Evolutionary conservation across 2,113 vertebrate species (phyloP).

Genomic region (Pelusios castaneus): DNA sequence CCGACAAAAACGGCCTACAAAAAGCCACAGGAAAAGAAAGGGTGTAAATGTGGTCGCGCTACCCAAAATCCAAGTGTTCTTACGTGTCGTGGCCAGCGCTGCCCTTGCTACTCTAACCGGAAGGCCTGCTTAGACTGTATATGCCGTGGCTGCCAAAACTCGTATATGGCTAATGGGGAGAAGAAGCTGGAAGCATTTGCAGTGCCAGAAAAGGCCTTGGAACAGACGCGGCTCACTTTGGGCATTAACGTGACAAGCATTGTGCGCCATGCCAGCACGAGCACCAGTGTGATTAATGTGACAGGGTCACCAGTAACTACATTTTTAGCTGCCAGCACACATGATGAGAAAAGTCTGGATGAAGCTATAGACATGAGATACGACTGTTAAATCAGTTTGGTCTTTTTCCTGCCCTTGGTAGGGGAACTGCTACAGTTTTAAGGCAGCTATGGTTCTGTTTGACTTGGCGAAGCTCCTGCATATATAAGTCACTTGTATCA

Average conservation of each 20-base stretch:
- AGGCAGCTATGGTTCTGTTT: conserved; percentile 96
- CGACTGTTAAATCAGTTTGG: conserved; percentile 88
- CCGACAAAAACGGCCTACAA: conserved; percentile 94
- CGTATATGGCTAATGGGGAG: conserved; percentile 98
- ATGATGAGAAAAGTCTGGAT: conserved; percentile 92
- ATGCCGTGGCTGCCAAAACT: conserved; percentile 99
- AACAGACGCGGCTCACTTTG: conserved; percentile 97
- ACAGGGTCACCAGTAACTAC: conserved; percentile 92
- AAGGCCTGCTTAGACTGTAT: conserved; percentile 99
- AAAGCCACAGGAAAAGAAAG: conserved; percentile 97
- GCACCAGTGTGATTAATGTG: conserved; percentile 90
- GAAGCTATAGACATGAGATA: conserved; percentile 98
- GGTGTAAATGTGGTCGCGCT: conserved; percentile 97
- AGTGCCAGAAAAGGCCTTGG: conserved; percentile 97
- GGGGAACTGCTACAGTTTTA: conserved; percentile 88
- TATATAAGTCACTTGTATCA: conserved; percentile 93
- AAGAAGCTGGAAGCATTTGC: conserved; percentile 99
- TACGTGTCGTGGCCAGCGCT: conserved; percentile 97
- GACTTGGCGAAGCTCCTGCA: conserved; percentile 89
- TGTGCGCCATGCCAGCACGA: conserved; percentile 91
- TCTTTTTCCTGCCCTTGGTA: conserved; percentile 79
- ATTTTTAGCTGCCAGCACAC: conserved; percentile 92
- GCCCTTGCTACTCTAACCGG: conserved; percentile 97
- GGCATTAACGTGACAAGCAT: conserved; percentile 99
- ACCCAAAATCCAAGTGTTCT: conserved; percentile 99